Evolutionary conservation across 1,140 invertebrate species (phyloP).

Genomic region (Colletes latitarsis): DNA sequence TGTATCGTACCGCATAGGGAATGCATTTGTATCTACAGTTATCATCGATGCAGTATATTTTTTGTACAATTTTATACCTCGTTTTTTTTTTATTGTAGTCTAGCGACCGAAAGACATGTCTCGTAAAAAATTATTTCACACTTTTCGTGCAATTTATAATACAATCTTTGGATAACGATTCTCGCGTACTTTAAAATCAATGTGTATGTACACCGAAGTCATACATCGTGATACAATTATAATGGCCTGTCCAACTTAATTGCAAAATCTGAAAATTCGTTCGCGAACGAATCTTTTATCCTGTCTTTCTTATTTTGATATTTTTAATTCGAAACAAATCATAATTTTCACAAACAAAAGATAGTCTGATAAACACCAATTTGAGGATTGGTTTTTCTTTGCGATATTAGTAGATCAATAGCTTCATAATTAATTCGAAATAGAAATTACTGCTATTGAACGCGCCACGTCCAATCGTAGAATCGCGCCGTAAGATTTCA

Average conservation of each 20-base stretch:
- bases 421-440: neutral
- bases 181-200: slow-evolving; percentile 26
- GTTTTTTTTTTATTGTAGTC: neutral
- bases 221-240: slow-evolving; percentile 11
- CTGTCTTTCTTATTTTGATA: neutral
- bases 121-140: slow-evolving; percentile 44
- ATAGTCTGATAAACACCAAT: neutral
- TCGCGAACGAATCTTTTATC: neutral
- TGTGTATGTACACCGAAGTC: slow-evolving; percentile 30
- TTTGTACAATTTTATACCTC: slow-evolving; percentile 17
- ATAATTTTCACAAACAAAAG: neutral
- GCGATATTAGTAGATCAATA: neutral
- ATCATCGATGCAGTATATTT: neutral
- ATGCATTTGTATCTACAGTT: slow-evolving; percentile 20
- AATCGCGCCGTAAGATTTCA: neutral
- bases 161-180: slow-evolving; percentile 44
- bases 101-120: slow-evolving; percentile 26
- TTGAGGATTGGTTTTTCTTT: neutral
- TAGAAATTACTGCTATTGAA: neutral
- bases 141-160: slow-evolving; percentile 35
- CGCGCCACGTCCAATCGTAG: neutral
- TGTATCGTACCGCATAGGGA: neutral
- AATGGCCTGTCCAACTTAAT: neutral
- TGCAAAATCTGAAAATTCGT: slow-evolving; percentile 5
- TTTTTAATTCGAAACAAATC: neutral